Base-by-base conservation (phyloP, 2,797 vertebrate genomes). In the Myotis vivesi region DNA sequence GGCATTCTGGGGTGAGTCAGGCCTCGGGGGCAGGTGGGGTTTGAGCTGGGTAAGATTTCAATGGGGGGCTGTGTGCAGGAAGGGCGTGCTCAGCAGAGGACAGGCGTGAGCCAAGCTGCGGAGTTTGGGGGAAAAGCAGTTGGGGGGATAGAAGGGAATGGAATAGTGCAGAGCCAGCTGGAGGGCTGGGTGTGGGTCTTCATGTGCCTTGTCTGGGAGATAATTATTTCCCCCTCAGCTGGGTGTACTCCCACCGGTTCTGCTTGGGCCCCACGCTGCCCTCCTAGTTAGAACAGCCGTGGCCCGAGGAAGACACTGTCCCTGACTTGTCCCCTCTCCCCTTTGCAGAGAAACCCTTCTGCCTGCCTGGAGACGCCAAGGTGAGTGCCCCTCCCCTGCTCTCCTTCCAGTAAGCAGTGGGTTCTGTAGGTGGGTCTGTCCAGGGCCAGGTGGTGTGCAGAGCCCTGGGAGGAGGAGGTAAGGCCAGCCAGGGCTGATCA, bases 261-360 rank as follows among this genome's bases (percentile, higher is more conserved):
- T 25, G 8, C 44, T 6, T 30, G 36, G 59, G 55, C 33, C 64
- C 49, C 7, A 0, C 9, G 7, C 28, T 38, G 30, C 20, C 49
- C 36, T 89, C 33, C 55, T 57, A 6, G 7, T 75, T 36, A 68
- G 53, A 51, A 10, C 0, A n/a, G 55, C 36, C 0, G 3, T 55
- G 36, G 28, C 72, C 25, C 1, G 1, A 66, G 75, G 68, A 85
- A 46, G 46, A 41, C 12, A 1, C 16, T 11, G 2, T 55, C 44
- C 6, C 87, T 96, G 75, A 96, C 23, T 38, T 55, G 38, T 86
- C 30, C 55, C 83, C 64, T 87, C 23, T 95, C 25, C 89, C 89
- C 83, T 81, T 85, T 64, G 12, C 71, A 97, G 97, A 90, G 91
- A 97, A 96, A 22, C 64, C 85, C n/a, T 92, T 91, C 82, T 87